phyloP scores from a whole-genome alignment of 2,888 invertebrate species.

The Alcis repandata region DNA sequence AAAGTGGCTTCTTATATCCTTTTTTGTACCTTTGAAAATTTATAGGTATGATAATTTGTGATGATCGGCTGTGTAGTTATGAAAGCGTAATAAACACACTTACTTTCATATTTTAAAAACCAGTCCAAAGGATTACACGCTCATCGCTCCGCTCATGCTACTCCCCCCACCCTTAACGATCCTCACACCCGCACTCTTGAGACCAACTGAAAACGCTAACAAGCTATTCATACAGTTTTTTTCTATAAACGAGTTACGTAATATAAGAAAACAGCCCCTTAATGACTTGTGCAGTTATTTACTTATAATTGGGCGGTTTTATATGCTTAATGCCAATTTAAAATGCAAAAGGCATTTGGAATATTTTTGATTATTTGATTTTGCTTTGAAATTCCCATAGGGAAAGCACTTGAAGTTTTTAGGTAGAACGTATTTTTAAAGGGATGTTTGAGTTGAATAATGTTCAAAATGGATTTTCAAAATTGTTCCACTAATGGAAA shows the following conservation, averaged over 20 bases:
- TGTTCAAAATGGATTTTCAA: too few relatives aligned
- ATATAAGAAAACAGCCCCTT: slow-evolving; percentile 67
- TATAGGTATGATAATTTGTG: too few relatives aligned
- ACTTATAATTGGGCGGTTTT: slow-evolving; percentile 67
- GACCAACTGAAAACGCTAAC: slow-evolving; percentile 76
- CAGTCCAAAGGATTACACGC: slow-evolving; percentile 5
- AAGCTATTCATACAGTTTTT: slow-evolving; percentile 78
- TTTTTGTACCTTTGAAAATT: too few relatives aligned
- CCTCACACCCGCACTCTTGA: slow-evolving; percentile 68
- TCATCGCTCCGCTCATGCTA: slow-evolving; percentile 49
- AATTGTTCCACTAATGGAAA: too few relatives aligned
- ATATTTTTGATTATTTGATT: slow-evolving; percentile 24
- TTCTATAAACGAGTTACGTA: slow-evolving; percentile 70
- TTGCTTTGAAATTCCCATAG: neutral
- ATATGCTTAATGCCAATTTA: slow-evolving; percentile 58
- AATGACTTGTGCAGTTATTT: slow-evolving; percentile 72
- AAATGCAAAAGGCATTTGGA: slow-evolving; percentile 48
- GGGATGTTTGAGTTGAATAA: too few relatives aligned
- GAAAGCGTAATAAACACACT: too few relatives aligned
- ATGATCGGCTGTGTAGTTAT: too few relatives aligned
- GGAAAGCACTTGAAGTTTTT: slow-evolving; percentile 5
- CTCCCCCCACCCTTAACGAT: slow-evolving; percentile 54
- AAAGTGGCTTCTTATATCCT: too few relatives aligned
- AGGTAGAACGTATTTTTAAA: neutral
- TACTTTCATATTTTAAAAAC: too few relatives aligned